Percentiles rank a stretch among this genome's conserved stretches.
These are phyloP conservation scores for Xerus inauris DNA, from an alignment of 2,113 vertebrate species.

Conservation along the genomic window DNA sequence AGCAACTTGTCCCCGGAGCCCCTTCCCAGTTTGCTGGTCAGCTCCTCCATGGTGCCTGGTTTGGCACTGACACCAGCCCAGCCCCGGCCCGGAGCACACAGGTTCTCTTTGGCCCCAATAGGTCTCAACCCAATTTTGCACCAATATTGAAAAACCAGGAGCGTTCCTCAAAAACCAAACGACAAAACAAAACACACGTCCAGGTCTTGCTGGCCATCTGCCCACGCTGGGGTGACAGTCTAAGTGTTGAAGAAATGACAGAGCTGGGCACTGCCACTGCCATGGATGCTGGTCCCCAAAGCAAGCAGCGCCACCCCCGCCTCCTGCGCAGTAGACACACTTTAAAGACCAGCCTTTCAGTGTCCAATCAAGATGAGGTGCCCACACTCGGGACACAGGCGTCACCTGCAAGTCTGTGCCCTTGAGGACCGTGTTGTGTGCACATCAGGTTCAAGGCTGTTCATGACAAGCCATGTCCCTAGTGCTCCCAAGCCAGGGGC, in stretches of 20 bases:
- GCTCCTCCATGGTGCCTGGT: no score
- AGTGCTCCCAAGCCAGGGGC: background rate
- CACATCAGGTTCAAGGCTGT: background rate
- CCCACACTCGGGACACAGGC: no score
- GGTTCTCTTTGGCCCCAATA: background rate
- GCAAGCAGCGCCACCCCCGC: background rate
- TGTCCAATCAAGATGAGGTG: background rate
- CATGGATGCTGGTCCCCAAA: no score
- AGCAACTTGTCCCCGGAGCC: no score
- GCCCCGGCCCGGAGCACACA: background rate
- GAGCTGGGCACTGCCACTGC: no score
- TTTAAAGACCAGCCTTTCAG: background rate
- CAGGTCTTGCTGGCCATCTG: background rate
- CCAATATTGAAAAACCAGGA: background rate
- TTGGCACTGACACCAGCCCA: no score
- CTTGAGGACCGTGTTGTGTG: background rate
- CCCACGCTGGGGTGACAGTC: background rate
- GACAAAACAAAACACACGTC: no score
- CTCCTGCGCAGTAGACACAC: no score
- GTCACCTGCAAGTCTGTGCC: no score
- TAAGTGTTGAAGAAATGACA: background rate
- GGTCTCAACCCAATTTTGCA: background rate
- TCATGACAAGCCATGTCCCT: background rate
- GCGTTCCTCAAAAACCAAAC: no score
- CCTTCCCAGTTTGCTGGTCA: no score